A percentile compares a stretch with the other conserved stretches of the same genome.
Evolutionary conservation across 2,113 vertebrate genomes (phyloP).

Genomic region (Labeo rohita): DNA sequence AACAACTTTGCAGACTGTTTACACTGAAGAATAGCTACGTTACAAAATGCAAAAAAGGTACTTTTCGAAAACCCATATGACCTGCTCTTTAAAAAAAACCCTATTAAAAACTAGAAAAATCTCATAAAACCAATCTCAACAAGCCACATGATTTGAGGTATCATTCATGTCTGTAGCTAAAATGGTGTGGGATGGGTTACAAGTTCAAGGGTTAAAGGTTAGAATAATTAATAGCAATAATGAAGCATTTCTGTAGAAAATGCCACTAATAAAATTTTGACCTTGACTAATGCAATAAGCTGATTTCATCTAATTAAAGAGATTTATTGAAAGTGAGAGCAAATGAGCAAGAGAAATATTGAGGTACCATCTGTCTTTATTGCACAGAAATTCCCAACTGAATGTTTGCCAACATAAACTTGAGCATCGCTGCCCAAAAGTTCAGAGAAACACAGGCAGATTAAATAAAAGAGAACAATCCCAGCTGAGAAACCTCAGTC

Average conservation of each 20-base stretch:
- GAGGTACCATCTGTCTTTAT: constrained; percentile 39
- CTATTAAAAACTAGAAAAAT: background rate
- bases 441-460: constrained; percentile 3
- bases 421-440: background rate
- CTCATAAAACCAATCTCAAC: background rate
- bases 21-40: no score
- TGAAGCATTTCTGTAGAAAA: background rate
- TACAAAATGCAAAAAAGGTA: no score
- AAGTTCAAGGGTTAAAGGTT: background rate
- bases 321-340: background rate
- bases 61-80: no score
- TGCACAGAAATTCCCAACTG: constrained; percentile 7
- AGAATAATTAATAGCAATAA: background rate
- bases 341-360: background rate
- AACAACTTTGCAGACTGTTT: no score
- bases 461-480: background rate
- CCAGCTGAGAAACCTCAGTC: background rate
- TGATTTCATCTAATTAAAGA: background rate
- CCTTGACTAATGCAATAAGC: background rate
- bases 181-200: background rate
- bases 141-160: background rate
- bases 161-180: background rate
- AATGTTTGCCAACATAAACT: constrained; percentile 12
- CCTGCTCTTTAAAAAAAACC: no score
- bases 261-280: constrained; percentile 4